Base-by-base conservation (phyloP, 2,113 vertebrate species). In the Benthochromis sp. region DNA sequence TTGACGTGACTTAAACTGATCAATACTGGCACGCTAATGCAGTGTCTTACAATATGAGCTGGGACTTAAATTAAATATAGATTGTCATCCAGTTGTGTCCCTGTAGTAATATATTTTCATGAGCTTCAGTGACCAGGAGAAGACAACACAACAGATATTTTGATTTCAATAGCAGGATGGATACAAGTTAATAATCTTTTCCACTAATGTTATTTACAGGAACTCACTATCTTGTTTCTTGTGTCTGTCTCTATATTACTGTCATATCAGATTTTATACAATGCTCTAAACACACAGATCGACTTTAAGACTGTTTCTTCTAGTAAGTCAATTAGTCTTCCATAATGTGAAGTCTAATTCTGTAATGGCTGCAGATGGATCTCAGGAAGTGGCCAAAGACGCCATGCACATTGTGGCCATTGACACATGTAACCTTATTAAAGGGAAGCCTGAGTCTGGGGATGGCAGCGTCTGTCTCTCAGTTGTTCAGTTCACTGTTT, bases 291-390 rank as follows among this genome's bases (percentile, higher is more conserved):
- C 27, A 50, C 27, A 27, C 71, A 24, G 54, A 88, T 87, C 83
- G 82, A 82, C 83, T 88, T 81, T 86, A 88, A 88, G 82, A 69
- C 86, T 90, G 61, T 83, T 89, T 88, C n/a, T 88, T 40, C 63
- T 14, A 4, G 78, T 92, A 93, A 92, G 24, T 95, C 86, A 93
- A 94, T 95, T 95, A 93, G 85, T 83, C 90, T 80, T 87, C 57
- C 59, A 38, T 93, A 85, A 87, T 89, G 69, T 90, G 89, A 53
- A 52, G 88, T 81, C 79, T 94, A 90, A 89, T 81, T 86, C 82
- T 88, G 86, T 86, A 78, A 94, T 94, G 92, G 88, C 81, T 59
- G 85, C 91, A 87, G 89, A 95, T 93, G 88, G 88, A 93, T 82
- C 59, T 69, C 9, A 69, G 88, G 87, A 93, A 94, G 93, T 89